These are phyloP conservation scores for Lithodes maja DNA, from an alignment of 2,888 invertebrate genomes.

Conservation along the genomic window DNA sequence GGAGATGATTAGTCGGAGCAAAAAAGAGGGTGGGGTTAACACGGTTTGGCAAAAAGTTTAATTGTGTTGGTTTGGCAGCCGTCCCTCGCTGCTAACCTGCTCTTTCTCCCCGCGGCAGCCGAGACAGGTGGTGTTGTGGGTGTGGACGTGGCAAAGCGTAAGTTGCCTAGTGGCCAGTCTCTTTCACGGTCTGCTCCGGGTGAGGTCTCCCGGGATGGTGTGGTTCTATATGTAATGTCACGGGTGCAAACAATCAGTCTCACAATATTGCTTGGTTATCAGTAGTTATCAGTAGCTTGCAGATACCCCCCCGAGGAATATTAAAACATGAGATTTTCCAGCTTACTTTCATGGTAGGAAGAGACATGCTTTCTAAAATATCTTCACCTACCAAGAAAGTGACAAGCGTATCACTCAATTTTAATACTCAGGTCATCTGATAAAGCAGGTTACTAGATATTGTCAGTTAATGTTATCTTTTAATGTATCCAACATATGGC, in stretches of 20 bases:
- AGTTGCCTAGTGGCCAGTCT: slow-evolving; percentile 66
- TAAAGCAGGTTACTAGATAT: neutral
- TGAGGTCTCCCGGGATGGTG: slow-evolving; percentile 66
- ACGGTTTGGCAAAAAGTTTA: neutral
- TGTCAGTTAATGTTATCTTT: neutral
- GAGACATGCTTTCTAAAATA: neutral
- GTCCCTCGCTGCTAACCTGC: slow-evolving; percentile 65
- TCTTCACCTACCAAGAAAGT: neutral
- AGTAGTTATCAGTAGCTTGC: neutral
- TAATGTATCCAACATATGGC: neutral
- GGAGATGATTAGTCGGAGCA: slow-evolving; percentile 10
- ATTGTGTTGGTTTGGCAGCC: slow-evolving; percentile 60
- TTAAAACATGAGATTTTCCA: neutral
- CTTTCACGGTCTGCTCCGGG: slow-evolving; percentile 65
- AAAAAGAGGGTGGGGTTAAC: neutral
- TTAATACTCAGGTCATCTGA: neutral
- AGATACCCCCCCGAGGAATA: neutral
- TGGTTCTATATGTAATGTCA: slow-evolving; percentile 65
- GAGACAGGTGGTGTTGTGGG: slow-evolving; percentile 44
- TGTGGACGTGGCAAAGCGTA: slow-evolving; percentile 68
- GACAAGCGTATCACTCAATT: neutral
- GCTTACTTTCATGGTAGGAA: neutral
- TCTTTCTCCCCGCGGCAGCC: slow-evolving; percentile 53
- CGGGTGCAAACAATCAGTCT: slow-evolving; percentile 13
- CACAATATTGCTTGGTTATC: slow-evolving; percentile 6